Percentiles rank a stretch among this genome's conserved stretches.
phyloP scores from a whole-genome alignment of 2,113 vertebrate species.

The Sminthopsis crassicaudata region DNA sequence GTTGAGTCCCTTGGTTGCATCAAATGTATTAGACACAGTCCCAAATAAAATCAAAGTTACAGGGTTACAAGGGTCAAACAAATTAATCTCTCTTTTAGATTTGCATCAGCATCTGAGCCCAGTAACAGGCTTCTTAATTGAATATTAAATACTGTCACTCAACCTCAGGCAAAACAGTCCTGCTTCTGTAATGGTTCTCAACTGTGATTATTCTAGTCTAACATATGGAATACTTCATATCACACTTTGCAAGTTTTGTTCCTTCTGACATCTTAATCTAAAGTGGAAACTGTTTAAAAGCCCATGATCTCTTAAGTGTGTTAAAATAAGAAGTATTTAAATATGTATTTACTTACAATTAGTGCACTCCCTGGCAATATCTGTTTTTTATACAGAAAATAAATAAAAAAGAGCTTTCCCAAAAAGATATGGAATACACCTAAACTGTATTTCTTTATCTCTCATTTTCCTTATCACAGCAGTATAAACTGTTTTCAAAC shows the following conservation, averaged over 20 bases:
- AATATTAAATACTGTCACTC: constrained; percentile 81
- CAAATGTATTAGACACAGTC: constrained; percentile 78
- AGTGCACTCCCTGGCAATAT: constrained; percentile 62
- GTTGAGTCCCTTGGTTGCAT: constrained; percentile 64
- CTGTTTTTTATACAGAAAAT: constrained; percentile 46
- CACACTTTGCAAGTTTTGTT: constrained; percentile 80
- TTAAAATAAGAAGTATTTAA: constrained; percentile 82
- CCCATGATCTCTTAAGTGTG: constrained; percentile 79
- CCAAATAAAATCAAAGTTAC: constrained; percentile 81
- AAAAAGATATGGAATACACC: constrained; percentile 36
- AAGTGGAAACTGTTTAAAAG: constrained; percentile 82
- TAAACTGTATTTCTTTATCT: neutral
- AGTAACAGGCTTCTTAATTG: constrained; percentile 79
- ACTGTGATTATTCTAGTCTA: constrained; percentile 79
- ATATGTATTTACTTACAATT: constrained; percentile 77
- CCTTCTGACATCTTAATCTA: constrained; percentile 83
- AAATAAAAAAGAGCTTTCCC: constrained; percentile 43
- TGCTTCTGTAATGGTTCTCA: constrained; percentile 81
- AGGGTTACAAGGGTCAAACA: constrained; percentile 79
- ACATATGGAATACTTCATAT: constrained; percentile 82
- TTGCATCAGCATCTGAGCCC: constrained; percentile 75
- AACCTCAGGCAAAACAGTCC: constrained; percentile 69
- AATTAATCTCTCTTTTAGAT: constrained; percentile 82
- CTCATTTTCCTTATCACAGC: constrained; percentile 27
- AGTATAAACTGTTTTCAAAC: constrained; percentile 63